Evolutionary conservation across 2,113 vertebrate genomes (phyloP).

Genomic region (Gobio gobio): DNA sequence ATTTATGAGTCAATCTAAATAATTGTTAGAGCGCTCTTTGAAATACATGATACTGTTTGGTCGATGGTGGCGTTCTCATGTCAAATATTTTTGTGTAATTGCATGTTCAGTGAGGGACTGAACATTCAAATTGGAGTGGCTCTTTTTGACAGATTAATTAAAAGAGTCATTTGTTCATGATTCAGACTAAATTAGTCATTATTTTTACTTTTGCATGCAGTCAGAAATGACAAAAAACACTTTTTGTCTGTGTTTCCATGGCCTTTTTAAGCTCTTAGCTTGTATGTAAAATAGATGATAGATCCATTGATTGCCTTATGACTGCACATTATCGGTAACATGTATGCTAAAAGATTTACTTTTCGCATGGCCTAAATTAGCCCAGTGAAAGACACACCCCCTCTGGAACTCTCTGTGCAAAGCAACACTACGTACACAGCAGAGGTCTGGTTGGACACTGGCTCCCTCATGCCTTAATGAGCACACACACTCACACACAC

Average conservation of each 20-base stretch:
- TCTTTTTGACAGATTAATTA: background rate
- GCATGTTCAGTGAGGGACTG: background rate
- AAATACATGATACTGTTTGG: background rate
- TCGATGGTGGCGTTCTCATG: background rate
- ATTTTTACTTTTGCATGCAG: background rate
- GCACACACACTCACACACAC: slow-evolving; percentile 46
- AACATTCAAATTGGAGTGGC: too few species aligned
- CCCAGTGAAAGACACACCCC: background rate
- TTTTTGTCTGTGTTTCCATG: background rate
- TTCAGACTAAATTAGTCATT: background rate
- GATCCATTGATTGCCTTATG: background rate
- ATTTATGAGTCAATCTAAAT: slow-evolving; percentile 14
- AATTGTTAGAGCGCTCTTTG: background rate
- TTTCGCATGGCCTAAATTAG: background rate
- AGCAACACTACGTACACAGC: background rate
- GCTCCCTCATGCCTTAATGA: slow-evolving; percentile 68
- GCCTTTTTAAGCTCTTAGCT: background rate
- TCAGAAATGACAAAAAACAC: background rate
- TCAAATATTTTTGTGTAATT: background rate
- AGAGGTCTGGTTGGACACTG: slow-evolving; percentile 63
- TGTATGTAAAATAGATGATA: background rate
- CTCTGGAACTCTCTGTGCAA: background rate
- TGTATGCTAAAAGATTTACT: background rate
- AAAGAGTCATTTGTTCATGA: background rate
- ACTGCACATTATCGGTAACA: background rate